Base-by-base conservation (phyloP, 2,888 invertebrate species). In the Hydraecia micacea region DNA sequence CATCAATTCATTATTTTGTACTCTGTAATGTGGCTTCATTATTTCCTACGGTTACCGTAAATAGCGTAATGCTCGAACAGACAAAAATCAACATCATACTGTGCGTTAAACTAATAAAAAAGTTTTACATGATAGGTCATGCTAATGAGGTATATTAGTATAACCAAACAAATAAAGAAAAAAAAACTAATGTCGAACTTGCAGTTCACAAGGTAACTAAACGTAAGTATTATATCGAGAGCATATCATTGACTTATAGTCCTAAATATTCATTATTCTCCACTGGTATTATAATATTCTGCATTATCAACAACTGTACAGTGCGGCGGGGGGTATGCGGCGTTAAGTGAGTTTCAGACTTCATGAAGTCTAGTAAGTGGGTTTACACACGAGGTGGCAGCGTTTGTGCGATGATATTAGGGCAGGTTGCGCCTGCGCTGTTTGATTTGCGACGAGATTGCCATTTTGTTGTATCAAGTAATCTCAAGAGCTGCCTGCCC, bases 161-260 rank as follows among this genome's bases (percentile, higher is more conserved):
- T 89, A 91, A 90, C 90, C 90, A 89, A 92, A 91, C 92, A 92
- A 92, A 92, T 87, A 92, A 92, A 93, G 91, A 92, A 91, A 92
- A 93, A 70, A 93, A 93, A 91, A 94, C 91, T 92, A 94, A 94
- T 92, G 88, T 90, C 87, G 96, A 96, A 96, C 96, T 96, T 96
- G 95, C 94, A 91, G 96, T 95, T 96, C 96, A 92, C 90, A 92
- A 95, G 96, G 96, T 96, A 96, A 96, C 96, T 96, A 96, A 96
- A 95, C 91, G 91, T 95, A 95, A 94, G 93, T 93, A 94, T 91
- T 93, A 93, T 92, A 90, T 94, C 94, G 93, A 94, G 93, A 91
- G 92, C 89, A 92, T 93, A 91, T 93, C 91, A 92, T 91, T 90
- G 96, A 96, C 96, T 96, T 96, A 95, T 91, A 96, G 96, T 95